Evolutionary conservation across 2,888 invertebrate genomes (phyloP).

Genomic region (Acronicta psi): DNA sequence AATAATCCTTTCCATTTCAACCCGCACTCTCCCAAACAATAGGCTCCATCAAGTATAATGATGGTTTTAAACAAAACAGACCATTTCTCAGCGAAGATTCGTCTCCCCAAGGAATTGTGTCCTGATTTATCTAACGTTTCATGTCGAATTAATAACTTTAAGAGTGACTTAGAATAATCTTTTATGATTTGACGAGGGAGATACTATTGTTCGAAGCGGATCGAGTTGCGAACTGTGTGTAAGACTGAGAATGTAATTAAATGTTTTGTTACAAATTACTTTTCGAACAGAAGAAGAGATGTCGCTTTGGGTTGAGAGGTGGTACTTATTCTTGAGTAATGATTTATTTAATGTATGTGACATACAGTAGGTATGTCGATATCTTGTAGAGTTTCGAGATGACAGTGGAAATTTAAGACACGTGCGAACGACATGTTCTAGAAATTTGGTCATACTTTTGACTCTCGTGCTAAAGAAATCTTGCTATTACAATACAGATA

Average conservation of each 20-base stretch:
- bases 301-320: slow-evolving; percentile 10
- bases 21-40: slow-evolving; percentile 79
- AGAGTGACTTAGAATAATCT: slow-evolving; percentile 69
- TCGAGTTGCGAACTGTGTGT: slow-evolving; percentile 54
- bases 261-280: slow-evolving; percentile 45
- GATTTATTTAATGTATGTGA: neutral
- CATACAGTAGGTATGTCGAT: too few relatives aligned
- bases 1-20: slow-evolving; percentile 84
- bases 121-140: slow-evolving; percentile 70
- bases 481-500: too few relatives aligned
- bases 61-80: slow-evolving; percentile 84
- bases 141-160: slow-evolving; percentile 73
- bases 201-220: slow-evolving; percentile 61
- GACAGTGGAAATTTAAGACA: slow-evolving; percentile 9
- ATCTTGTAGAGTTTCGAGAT: slow-evolving; percentile 16
- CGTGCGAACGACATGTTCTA: slow-evolving; percentile 9
- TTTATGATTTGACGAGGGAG: slow-evolving; percentile 54
- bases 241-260: slow-evolving; percentile 41
- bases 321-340: slow-evolving; percentile 23
- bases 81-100: slow-evolving; percentile 71
- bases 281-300: slow-evolving; percentile 31
- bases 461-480: too few relatives aligned
- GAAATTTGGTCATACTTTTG: neutral
- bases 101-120: slow-evolving; percentile 67
- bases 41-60: slow-evolving; percentile 84